phyloP scores from a whole-genome alignment of 2,797 vertebrate genomes.

The Thunnus albacares region DNA sequence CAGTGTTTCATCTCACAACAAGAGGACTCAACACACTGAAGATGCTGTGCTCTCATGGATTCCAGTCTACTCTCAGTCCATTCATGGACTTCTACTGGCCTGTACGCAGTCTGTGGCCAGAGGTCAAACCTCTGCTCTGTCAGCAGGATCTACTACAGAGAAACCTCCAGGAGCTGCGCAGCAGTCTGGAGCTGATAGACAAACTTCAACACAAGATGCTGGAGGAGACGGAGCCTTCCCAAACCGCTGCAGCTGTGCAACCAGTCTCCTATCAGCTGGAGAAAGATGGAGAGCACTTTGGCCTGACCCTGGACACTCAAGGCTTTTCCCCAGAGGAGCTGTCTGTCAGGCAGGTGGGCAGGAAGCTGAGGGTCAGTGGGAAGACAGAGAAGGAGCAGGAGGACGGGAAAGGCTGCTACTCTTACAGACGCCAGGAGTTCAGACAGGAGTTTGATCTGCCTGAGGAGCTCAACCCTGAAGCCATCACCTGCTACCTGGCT shows the following conservation, averaged over 20 bases:
- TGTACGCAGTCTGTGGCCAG: conserved; percentile 77
- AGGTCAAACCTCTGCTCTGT: conserved; percentile 73
- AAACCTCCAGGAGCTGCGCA: conserved; percentile 55
- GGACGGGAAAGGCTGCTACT: conserved; percentile 84
- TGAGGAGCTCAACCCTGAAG: conserved; percentile 81
- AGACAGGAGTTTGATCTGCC: conserved; percentile 88
- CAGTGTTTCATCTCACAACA: conserved; percentile 7
- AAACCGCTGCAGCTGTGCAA: conserved; percentile 46
- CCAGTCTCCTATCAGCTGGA: conserved; percentile 71
- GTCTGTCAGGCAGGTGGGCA: conserved; percentile 77
- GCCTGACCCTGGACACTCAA: conserved; percentile 82
- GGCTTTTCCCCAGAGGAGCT: conserved; percentile 86
- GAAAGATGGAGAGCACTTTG: conserved; percentile 71
- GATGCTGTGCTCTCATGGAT: conserved; percentile 78
- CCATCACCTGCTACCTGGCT: conserved; percentile 85
- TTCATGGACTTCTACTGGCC: conserved; percentile 74
- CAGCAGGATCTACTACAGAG: conserved; percentile 65
- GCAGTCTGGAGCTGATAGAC: conserved; percentile 67
- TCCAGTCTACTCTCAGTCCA: conserved; percentile 62
- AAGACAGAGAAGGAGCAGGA: conserved; percentile 81
- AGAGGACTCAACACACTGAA: conserved; percentile 44
- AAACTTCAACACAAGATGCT: conserved; percentile 71
- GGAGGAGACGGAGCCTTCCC: conserved; percentile 71
- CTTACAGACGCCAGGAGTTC: conserved; percentile 86
- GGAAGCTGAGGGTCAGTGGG: conserved; percentile 78